Conservation (phyloP, 2,113 vertebrate genomes). For the Odobenus rosmarus region DNA sequence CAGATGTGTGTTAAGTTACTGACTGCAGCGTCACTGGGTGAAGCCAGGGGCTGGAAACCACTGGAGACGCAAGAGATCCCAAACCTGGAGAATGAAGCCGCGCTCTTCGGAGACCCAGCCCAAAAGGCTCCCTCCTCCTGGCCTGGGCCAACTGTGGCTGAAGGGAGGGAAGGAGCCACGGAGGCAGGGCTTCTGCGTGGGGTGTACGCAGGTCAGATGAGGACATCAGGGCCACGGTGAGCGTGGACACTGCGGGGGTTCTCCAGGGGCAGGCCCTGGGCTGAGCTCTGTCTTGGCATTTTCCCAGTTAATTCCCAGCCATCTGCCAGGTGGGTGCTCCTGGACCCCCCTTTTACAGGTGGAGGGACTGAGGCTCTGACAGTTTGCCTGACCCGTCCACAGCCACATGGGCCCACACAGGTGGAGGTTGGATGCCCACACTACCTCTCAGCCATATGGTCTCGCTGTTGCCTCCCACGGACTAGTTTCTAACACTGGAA, state of each 20-base stretch:
- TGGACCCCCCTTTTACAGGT: background rate
- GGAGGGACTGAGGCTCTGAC: background rate
- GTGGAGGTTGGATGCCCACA: background rate
- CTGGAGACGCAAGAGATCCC: background rate
- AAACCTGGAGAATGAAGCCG: background rate
- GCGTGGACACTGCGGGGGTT: background rate
- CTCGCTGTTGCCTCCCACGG: background rate
- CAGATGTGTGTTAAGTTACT: background rate
- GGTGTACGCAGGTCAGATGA: background rate
- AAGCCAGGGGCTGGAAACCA: background rate
- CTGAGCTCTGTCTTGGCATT: background rate
- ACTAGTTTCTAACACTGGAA: background rate
- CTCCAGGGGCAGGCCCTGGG: no score
- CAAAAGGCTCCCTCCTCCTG: background rate
- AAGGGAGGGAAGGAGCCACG: background rate
- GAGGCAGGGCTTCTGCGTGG: background rate
- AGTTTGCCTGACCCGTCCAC: background rate
- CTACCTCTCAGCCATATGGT: background rate
- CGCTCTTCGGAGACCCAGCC: background rate
- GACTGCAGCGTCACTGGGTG: no score
- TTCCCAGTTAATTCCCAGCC: background rate
- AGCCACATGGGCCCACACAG: background rate
- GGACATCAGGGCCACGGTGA: rapidly evolving
- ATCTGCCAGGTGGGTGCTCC: background rate
- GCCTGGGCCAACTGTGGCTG: background rate